Conservation (phyloP, 2,797 vertebrate species). For the Eutrigla gurnardus region DNA sequence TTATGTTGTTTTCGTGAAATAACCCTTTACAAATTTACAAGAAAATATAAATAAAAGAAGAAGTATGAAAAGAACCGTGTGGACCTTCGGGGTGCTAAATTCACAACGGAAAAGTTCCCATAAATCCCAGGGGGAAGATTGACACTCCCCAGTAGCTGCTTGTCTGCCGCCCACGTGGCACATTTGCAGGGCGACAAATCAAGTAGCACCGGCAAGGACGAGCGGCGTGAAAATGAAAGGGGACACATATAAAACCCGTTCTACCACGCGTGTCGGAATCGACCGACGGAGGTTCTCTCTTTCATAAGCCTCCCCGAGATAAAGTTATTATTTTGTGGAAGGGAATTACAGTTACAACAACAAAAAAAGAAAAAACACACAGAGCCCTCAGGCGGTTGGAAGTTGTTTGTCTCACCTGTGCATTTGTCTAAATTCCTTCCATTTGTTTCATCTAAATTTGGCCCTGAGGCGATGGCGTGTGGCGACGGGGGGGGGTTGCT, state of each 20-base stretch:
- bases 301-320: conserved; percentile 60
- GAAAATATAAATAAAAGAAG: conserved; percentile 2
- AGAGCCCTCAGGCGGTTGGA: conserved; percentile 33
- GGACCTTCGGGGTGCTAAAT: conserved; percentile 18
- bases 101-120: conserved; percentile 36
- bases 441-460: conserved; percentile 68
- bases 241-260: conserved; percentile 44
- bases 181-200: conserved; percentile 64
- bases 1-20: conserved; percentile 29
- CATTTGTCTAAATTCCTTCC: conserved; percentile 69
- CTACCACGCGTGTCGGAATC: conserved; percentile 55
- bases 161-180: conserved; percentile 38
- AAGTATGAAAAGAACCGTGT: neutral
- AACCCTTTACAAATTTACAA: conserved; percentile 5
- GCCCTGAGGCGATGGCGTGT: conserved; percentile 52
- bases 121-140: conserved; percentile 33
- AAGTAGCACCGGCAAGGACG: conserved; percentile 62
- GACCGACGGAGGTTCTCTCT: conserved; percentile 47
- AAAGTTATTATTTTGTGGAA: conserved; percentile 70
- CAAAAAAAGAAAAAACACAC: neutral
- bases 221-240: conserved; percentile 59
- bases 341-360: conserved; percentile 45
- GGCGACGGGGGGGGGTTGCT: conserved; percentile 21
- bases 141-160: conserved; percentile 17
- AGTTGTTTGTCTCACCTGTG: conserved; percentile 65